Evolutionary conservation across 2,888 invertebrate genomes (phyloP).

Genomic region (Caradrina kadenii): DNA sequence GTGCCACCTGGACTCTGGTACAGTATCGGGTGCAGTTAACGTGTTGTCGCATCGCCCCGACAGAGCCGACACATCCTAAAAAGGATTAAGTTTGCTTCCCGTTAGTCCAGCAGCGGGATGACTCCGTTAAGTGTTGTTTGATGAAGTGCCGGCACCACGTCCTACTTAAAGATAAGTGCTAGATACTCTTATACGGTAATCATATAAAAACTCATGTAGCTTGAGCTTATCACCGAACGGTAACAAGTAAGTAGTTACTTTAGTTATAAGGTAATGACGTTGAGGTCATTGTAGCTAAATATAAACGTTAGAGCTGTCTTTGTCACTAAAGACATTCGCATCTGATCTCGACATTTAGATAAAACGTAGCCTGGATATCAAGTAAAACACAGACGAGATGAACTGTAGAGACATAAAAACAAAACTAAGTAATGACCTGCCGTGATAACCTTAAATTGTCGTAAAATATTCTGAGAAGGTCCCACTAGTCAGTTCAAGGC

Average conservation of each 20-base stretch:
- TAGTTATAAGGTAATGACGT: constrained; percentile 26
- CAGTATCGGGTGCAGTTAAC: constrained; percentile 71
- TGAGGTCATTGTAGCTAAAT: constrained; percentile 29
- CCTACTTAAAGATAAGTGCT: constrained; percentile 40
- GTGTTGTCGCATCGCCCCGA: constrained; percentile 54
- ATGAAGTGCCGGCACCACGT: constrained; percentile 61
- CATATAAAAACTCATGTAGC: constrained; percentile 31
- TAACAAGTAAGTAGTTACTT: constrained; percentile 9
- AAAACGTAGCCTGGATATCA: background rate
- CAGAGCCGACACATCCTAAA: constrained; percentile 78
- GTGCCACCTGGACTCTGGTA: constrained; percentile 65
- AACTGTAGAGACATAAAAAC: constrained; percentile 2
- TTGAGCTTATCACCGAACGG: constrained; percentile 8
- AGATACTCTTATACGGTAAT: constrained; percentile 44
- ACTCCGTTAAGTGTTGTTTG: constrained; percentile 78
- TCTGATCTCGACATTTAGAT: constrained; percentile 5
- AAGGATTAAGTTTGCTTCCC: constrained; percentile 84
- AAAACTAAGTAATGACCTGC: constrained; percentile 21
- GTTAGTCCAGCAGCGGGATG: constrained; percentile 78
- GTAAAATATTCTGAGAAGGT: constrained; percentile 31
- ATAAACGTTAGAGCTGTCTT: constrained; percentile 29
- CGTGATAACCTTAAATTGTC: constrained; percentile 41
- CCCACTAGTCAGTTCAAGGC: constrained; percentile 72
- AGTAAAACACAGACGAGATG: background rate
- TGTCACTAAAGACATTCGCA: constrained; percentile 12